Base-by-base conservation (phyloP, 2,797 vertebrate species). In the Danio aesculapii region DNA sequence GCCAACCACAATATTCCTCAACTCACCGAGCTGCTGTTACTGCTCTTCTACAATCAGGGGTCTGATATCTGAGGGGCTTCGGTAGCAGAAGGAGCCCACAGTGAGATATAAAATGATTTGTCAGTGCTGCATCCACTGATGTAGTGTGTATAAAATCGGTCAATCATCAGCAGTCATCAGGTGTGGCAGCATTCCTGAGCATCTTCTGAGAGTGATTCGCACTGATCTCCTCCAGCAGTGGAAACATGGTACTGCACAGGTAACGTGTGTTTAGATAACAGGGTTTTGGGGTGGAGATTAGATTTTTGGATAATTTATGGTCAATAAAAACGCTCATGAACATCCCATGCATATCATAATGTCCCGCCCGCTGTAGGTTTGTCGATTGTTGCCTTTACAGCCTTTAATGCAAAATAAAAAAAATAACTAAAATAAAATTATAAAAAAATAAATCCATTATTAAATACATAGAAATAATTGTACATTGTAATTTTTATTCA, bases 11-110 rank as follows among this genome's bases (percentile, higher is more conserved):
- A 79, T 76, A 62, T 57, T 44, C 63, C 73, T 76, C 17, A 79
- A 52, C 62, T 67, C 81, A 52, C 14, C 30, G 75, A 49, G 61
- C 69, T 68, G 58, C 47, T 50, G 66, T 62, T 52, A 46, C 61
- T 61, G 55, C 88, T 88, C 84, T 86, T 44, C 70, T 47, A 62
- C 67, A 52, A 63, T 69, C 77, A 59, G 44, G 19, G 21, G 10
- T 69, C 53, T 53, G 11, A 9, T 47, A 62, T 75, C 19, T 12
- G 46, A 50, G 12, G 39, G 14, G 21, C 55, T 50, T 68, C 53
- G 6, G 14, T 14, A 16, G 8, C 13, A 69, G 41, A 30, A 5
- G 53, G n/a, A 44, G 46, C 66, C n/a, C 30, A 47, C 6, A 10
- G 49, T 46, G 5, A 19, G 53, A 59, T 46, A 71, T 71, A 6